Percentiles rank a stretch among this genome's conserved stretches.
phyloP scores from a whole-genome alignment of 2,113 vertebrate genomes.

The Cryptoleucopteryx plumbea region DNA sequence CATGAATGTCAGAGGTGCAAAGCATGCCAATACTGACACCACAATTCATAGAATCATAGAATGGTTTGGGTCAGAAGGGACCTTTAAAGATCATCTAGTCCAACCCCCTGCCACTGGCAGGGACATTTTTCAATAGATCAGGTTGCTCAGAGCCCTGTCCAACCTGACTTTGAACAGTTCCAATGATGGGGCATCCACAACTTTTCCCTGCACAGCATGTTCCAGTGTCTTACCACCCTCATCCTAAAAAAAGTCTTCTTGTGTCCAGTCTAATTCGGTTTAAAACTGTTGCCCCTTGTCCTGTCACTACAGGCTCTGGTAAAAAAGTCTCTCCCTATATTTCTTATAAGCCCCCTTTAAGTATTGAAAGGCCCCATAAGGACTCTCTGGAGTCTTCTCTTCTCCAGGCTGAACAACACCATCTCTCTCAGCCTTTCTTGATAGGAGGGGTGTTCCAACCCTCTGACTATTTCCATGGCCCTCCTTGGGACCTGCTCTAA shows the following conservation, averaged over 20 bases:
- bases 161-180: background rate
- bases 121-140: background rate
- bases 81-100: background rate
- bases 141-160: background rate
- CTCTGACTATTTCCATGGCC: background rate
- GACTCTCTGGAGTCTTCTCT: background rate
- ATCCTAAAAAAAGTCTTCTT: background rate
- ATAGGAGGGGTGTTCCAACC: background rate
- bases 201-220: background rate
- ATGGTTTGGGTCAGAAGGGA: background rate
- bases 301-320: background rate
- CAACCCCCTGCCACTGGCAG: background rate
- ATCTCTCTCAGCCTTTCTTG: background rate
- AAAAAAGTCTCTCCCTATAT: background rate
- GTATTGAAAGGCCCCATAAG: background rate
- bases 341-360: background rate
- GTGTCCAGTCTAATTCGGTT: background rate
- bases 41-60: background rate
- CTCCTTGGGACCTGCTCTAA: background rate
- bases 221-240: background rate
- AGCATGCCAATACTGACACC: background rate
- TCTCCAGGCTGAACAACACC: background rate
- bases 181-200: background rate
- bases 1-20: background rate
- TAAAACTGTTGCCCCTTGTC: background rate